A percentile compares a stretch with the other conserved stretches of the same genome.
Evolutionary conservation across 2,113 vertebrate species (phyloP).

Genomic region (Stegostoma tigrinum): DNA sequence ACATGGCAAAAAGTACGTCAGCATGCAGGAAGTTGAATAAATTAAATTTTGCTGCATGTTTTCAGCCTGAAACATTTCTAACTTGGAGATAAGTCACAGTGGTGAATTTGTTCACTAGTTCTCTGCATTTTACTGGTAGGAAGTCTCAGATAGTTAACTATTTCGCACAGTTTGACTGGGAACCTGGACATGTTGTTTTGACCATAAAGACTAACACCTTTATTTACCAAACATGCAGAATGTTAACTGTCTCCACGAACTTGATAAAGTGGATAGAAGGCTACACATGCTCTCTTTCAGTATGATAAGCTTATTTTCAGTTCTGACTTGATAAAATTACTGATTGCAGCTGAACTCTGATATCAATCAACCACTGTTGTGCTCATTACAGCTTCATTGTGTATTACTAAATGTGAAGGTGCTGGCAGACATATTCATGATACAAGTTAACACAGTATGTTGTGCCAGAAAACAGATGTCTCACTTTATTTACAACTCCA

Average conservation of each 20-base stretch:
- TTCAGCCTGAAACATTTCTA: no score
- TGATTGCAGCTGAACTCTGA: background rate
- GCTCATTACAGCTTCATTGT: background rate
- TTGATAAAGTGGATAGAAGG: no score
- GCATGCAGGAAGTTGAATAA: no score
- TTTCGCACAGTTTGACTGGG: background rate
- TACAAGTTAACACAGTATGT: background rate
- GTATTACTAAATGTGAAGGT: background rate
- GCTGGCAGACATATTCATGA: background rate
- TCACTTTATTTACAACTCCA: background rate
- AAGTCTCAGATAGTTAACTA: background rate
- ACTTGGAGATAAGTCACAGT: no score
- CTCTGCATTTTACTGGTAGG: background rate
- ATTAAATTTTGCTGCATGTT: no score
- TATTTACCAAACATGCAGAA: background rate
- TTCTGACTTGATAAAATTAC: background rate
- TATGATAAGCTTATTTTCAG: background rate
- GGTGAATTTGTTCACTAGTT: background rate
- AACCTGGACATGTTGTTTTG: background rate
- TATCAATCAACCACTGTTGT: background rate
- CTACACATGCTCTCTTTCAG: background rate
- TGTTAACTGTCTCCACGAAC: background rate
- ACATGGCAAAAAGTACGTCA: no score
- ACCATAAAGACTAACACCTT: background rate
- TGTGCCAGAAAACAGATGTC: background rate